phyloP scores from a whole-genome alignment of 1,140 invertebrate genomes.

The Drosophila neocordata region DNA sequence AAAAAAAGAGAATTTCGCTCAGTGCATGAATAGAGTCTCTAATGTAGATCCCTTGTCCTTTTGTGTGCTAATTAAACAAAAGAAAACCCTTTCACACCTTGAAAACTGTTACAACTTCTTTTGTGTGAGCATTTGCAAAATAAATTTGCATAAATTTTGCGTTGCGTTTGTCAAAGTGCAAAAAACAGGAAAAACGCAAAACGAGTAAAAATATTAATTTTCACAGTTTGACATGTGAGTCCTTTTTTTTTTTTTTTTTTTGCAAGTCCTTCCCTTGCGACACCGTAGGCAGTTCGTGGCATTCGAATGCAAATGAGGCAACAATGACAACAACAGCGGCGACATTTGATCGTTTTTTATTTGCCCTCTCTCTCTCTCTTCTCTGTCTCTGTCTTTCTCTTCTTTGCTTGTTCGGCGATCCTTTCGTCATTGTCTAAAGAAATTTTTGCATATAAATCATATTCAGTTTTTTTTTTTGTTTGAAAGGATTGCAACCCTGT shows the following conservation, averaged over 20 bases:
- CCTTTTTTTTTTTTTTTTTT: background rate
- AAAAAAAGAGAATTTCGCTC: background rate
- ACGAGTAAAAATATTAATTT: constrained; percentile 76
- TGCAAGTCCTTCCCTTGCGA: constrained; percentile 17
- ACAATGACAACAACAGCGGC: constrained; percentile 67
- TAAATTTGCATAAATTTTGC: constrained; percentile 78
- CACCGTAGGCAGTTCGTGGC: constrained; percentile 23
- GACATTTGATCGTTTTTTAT: constrained; percentile 76
- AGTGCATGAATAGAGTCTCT: background rate
- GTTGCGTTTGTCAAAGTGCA: constrained; percentile 45
- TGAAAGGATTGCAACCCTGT: constrained; percentile 65
- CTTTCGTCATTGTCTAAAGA: constrained; percentile 24
- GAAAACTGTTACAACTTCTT: constrained; percentile 74
- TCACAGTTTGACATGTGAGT: constrained; percentile 67
- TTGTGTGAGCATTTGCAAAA: constrained; percentile 48
- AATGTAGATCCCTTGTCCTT: constrained; percentile 1
- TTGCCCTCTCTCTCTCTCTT: background rate
- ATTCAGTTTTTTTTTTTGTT: background rate
- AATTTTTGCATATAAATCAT: constrained; percentile 76
- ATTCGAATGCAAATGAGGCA: constrained; percentile 75
- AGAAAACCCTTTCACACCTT: constrained; percentile 75
- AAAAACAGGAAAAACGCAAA: constrained; percentile 50
- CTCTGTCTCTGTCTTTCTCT: constrained; percentile 34
- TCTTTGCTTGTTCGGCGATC: constrained; percentile 37
- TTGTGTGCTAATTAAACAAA: constrained; percentile 77